phyloP scores from a whole-genome alignment of 1,140 invertebrate species.

The Drosophila teissieri region DNA sequence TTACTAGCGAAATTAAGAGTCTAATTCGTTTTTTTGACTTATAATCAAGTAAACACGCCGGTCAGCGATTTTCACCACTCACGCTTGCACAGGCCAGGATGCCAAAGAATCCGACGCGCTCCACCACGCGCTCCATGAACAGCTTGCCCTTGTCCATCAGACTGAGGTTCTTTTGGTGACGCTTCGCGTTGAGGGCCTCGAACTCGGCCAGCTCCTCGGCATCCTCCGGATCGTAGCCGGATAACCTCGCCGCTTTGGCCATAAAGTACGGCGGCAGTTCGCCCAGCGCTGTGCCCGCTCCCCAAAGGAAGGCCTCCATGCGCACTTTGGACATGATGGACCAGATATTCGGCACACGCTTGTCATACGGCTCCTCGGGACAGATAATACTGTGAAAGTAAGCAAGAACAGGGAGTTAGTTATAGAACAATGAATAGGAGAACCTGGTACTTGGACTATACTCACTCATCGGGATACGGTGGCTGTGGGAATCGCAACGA shows the following conservation, averaged over 20 bases:
- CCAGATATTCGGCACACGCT: conserved; percentile 89
- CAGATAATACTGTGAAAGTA: conserved; percentile 89
- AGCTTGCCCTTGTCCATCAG: conserved; percentile 92
- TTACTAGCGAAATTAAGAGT: too few relatives aligned
- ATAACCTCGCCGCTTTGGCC: conserved; percentile 95
- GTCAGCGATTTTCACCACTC: conserved; percentile 74
- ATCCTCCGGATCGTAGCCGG: conserved; percentile 89
- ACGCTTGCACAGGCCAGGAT: conserved; percentile 98
- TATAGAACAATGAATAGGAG: too few relatives aligned
- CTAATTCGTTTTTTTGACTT: background rate
- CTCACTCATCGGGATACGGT: conserved; percentile 94
- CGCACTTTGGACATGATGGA: conserved; percentile 97
- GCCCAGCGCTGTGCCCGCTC: conserved; percentile 97
- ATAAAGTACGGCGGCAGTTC: conserved; percentile 99
- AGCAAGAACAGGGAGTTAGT: background rate
- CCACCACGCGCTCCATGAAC: conserved; percentile 95
- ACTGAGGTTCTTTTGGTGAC: conserved; percentile 87
- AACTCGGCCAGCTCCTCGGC: conserved; percentile 92
- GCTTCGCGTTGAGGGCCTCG: conserved; percentile 89
- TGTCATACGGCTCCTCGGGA: conserved; percentile 87
- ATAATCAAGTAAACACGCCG: background rate
- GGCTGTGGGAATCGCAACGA: conserved; percentile 97
- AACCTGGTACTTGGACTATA: conserved; percentile 32
- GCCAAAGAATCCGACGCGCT: conserved; percentile 98
- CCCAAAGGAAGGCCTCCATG: conserved; percentile 99